Evolutionary conservation across 2,113 vertebrate genomes (phyloP).

Genomic region (Silurus glanis): DNA sequence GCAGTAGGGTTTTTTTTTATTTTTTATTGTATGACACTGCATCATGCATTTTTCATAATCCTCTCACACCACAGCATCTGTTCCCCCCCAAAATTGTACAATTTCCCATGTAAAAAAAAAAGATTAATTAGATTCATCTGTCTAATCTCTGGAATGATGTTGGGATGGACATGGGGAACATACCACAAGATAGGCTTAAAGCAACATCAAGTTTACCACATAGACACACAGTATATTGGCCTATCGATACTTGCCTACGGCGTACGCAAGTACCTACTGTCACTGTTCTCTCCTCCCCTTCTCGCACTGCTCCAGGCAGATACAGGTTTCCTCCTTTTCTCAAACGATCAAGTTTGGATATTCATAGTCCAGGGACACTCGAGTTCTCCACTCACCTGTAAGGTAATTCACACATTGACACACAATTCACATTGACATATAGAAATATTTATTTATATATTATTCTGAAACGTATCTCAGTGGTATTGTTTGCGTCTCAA

Average conservation of each 20-base stretch:
- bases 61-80: background rate
- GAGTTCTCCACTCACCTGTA: background rate
- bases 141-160: background rate
- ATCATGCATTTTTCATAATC: background rate
- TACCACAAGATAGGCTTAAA: too few relatives aligned
- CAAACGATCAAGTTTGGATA: background rate
- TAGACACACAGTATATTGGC: background rate
- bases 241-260: background rate
- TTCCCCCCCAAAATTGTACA: background rate
- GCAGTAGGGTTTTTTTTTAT: background rate
- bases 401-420: background rate
- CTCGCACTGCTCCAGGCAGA: background rate
- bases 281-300: background rate
- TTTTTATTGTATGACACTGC: background rate
- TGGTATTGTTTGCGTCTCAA: background rate
- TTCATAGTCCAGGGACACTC: too few relatives aligned
- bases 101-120: background rate
- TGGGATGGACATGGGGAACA: too few relatives aligned
- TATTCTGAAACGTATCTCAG: background rate
- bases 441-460: background rate
- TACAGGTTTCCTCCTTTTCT: background rate
- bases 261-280: too few relatives aligned
- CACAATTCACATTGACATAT: background rate
- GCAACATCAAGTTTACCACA: background rate
- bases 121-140: background rate